A percentile compares a stretch with the other conserved stretches of the same genome.
These are phyloP conservation scores for Carpatolechia fugitivella DNA, from an alignment of 2,888 invertebrate species.

Conservation along the genomic window DNA sequence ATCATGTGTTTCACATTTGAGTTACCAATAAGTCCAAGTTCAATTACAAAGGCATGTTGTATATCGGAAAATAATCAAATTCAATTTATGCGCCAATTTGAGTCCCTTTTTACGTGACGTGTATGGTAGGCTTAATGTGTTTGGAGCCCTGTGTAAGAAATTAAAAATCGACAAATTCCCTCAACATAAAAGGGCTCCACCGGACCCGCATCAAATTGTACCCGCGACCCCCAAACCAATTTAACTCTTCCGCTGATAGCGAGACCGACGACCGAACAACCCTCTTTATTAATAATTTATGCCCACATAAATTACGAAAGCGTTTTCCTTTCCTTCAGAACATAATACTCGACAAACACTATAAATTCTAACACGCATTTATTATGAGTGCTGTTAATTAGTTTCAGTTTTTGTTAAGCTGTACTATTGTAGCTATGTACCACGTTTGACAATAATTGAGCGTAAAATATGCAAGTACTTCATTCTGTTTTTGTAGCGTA, in stretches of 20 bases:
- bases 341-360: conserved; percentile 38
- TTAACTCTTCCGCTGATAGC: conserved; percentile 59
- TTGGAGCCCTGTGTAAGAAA: conserved; percentile 25
- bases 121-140: conserved; percentile 2
- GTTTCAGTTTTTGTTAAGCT: conserved; percentile 3
- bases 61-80: conserved; percentile 8
- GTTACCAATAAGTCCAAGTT: background rate
- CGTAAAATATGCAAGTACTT: background rate
- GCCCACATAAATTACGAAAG: conserved; percentile 56
- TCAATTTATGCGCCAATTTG: conserved; percentile 4
- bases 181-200: conserved; percentile 44
- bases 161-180: conserved; percentile 46
- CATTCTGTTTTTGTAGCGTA: conserved; percentile 1
- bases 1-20: no score
- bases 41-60: background rate
- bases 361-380: conserved; percentile 29
- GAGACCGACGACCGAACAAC: conserved; percentile 22
- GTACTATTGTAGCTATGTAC: background rate
- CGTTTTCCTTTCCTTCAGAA: conserved; percentile 44
- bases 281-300: conserved; percentile 57
- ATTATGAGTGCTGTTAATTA: conserved; percentile 3
- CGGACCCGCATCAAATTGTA: conserved; percentile 61
- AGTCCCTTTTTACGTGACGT: conserved; percentile 1
- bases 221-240: conserved; percentile 59
- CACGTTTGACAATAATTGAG: background rate